Conservation (phyloP, 1,140 invertebrate genomes). For the Homarus americanus region DNA sequence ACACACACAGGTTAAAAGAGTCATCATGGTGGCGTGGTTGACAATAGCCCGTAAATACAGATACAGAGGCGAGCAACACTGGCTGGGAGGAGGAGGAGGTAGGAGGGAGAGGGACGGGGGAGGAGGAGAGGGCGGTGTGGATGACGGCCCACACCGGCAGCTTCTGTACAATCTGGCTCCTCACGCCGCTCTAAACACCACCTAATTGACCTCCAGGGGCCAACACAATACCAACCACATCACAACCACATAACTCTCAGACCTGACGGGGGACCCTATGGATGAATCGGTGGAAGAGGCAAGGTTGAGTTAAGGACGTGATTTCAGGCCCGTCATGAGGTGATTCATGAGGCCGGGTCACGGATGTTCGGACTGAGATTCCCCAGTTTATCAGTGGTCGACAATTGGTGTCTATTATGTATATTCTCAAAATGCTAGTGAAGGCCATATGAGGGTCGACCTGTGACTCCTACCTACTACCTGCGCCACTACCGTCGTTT, state of each 20-base stretch:
- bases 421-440: background rate
- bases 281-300: background rate
- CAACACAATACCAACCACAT: background rate
- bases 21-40: background rate
- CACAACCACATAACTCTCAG: background rate
- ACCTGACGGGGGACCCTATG: too few species aligned
- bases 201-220: constrained; percentile 18
- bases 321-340: background rate
- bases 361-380: constrained; percentile 35
- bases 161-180: constrained; percentile 16
- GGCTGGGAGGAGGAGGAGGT: too few species aligned
- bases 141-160: constrained; percentile 1
- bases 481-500: too few species aligned
- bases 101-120: background rate
- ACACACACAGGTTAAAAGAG: too few species aligned
- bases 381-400: constrained; percentile 22
- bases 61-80: background rate
- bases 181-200: constrained; percentile 15
- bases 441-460: background rate
- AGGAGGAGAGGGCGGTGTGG: background rate
- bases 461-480: too few species aligned
- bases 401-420: constrained; percentile 42
- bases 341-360: constrained; percentile 41
- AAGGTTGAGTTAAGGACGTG: background rate
- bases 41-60: constrained; percentile 6